phyloP scores from a whole-genome alignment of 2,113 vertebrate species.

The Hydrochoerus hydrochaeris region DNA sequence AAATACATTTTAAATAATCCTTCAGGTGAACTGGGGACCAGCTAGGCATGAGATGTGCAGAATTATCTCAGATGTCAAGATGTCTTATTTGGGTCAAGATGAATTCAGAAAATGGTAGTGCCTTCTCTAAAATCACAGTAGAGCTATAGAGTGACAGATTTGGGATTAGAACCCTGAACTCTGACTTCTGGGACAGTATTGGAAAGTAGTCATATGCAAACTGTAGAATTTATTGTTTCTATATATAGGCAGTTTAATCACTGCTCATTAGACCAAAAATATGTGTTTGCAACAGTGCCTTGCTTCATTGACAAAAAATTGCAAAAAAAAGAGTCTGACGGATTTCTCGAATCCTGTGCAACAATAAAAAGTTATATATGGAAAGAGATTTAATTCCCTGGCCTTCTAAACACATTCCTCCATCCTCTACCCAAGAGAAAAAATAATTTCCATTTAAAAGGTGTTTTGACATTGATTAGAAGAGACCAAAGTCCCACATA shows the following conservation, averaged over 20 bases:
- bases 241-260: neutral
- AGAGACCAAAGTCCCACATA: constrained; percentile 68
- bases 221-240: neutral
- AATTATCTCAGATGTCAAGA: neutral
- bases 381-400: neutral
- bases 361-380: constrained; percentile 24
- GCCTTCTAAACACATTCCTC: neutral
- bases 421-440: neutral
- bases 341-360: neutral
- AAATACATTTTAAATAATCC: neutral
- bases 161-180: neutral
- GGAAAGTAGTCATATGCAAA: neutral
- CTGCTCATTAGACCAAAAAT: constrained; percentile 4
- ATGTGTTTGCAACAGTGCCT: neutral
- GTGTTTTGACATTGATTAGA: constrained; percentile 63
- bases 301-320: constrained; percentile 14
- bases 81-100: neutral
- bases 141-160: neutral
- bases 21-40: neutral
- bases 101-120: neutral
- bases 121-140: neutral
- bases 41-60: neutral
- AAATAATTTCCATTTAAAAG: constrained; percentile 75
- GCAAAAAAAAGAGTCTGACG: neutral
- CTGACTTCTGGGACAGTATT: neutral